Evolutionary conservation across 2,888 invertebrate species (phyloP).

Genomic region (Scaptomyza reducta): DNA sequence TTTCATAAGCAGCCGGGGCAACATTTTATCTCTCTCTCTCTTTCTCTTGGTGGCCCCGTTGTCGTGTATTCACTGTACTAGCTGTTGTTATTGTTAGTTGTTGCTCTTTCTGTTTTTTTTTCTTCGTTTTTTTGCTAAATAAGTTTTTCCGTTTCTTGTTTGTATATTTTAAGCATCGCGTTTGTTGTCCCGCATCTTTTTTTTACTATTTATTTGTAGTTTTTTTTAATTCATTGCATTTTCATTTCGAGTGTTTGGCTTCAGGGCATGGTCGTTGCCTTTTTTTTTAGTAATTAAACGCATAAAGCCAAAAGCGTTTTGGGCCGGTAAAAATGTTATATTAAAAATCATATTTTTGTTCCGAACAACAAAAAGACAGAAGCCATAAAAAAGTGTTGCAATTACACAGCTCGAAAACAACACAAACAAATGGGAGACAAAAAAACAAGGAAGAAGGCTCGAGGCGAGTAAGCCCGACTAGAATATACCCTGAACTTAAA

Average conservation of each 20-base stretch:
- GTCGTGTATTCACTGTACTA: slow-evolving; percentile 22
- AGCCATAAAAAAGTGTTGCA: slow-evolving; percentile 44
- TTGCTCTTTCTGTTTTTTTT: slow-evolving; percentile 27
- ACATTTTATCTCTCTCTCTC: slow-evolving; percentile 55
- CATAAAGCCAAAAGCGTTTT: slow-evolving; percentile 56
- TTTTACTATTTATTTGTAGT: slow-evolving; percentile 29
- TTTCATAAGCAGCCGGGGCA: slow-evolving; percentile 72
- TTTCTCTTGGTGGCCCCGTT: slow-evolving; percentile 25
- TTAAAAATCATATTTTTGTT: slow-evolving; percentile 67
- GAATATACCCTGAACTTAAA: no score
- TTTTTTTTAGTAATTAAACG: slow-evolving; percentile 64
- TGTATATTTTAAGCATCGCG: slow-evolving; percentile 69
- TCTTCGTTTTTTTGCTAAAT: slow-evolving; percentile 60
- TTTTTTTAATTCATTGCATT: slow-evolving; percentile 63
- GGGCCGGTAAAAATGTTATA: slow-evolving; percentile 60
- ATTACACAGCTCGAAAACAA: not conserved
- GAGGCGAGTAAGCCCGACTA: no score
- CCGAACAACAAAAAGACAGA: not conserved
- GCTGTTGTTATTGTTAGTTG: slow-evolving; percentile 22
- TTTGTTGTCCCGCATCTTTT: slow-evolving; percentile 21
- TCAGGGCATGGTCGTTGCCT: slow-evolving; percentile 26
- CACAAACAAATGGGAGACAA: slow-evolving; percentile 24
- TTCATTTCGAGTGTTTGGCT: slow-evolving; percentile 43
- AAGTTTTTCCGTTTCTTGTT: slow-evolving; percentile 79
- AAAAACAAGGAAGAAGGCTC: not conserved